Base-by-base conservation (phyloP, 2,797 vertebrate genomes). In the Scolopax bukidnonensis region DNA sequence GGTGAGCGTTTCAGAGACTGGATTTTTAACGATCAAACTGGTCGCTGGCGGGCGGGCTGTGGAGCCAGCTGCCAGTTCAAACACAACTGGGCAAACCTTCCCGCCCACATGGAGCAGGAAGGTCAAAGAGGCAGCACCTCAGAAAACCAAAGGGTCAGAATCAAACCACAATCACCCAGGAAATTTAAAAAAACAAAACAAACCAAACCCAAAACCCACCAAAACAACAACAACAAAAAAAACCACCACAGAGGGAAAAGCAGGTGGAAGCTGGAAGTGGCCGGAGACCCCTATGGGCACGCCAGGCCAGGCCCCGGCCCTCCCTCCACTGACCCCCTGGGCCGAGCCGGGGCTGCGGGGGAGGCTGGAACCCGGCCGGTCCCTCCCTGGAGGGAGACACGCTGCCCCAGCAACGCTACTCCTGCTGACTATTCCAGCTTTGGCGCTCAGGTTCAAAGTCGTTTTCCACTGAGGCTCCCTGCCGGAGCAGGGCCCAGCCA, bases 391-490 rank as follows among this genome's bases (percentile, higher is more conserved):
- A 14, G 13, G 59, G 41, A 16, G 2, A 24, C 1, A 12, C 14
- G 8, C 47, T 5, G 1, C 38, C 17, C 32, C 1, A 11, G 9
- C 0, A 8, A 8, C 9, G 45, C 32, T 1, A 3, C 11, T 7
- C 18, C 18, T 0, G 5, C 2, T 11, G 41, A 1, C 17, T 5
- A 3, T 7, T 41, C 32, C 84, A 48, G 24, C 41, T 43, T 10
- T 10, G n/a, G 2, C 4, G 1, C 59, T 2, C 1, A 0, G 17
- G 24, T 8, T 24, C 32, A 10, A 60, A 19, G 13, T 7, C 3
- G 11, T 4, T 20, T 12, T 20, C 47, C 16, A 10, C 48, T 2
- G 41, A 24, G 30, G 65, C 25, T 60, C 33, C 10, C 24, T 5
- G 38, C 12, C 64, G 9, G 69, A 4, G 16, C 2, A 17, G 23